Base-by-base conservation (phyloP, 1,140 invertebrate genomes). In the Drosophila gunungcola region DNA sequence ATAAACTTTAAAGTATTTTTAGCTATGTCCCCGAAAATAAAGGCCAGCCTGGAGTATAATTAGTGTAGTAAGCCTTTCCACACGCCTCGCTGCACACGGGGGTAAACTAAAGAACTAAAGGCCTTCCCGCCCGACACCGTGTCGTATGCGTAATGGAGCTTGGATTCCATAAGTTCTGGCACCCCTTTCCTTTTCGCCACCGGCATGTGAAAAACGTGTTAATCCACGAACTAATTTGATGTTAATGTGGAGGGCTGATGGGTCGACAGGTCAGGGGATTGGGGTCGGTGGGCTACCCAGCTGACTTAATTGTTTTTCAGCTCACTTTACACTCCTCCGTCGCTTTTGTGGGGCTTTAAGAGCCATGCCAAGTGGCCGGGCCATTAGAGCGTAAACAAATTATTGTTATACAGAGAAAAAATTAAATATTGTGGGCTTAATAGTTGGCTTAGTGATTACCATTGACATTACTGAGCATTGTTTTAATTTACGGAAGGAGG, bases 161-260 rank as follows among this genome's bases (percentile, higher is more conserved):
- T 11, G 38, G 52, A 29, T 27, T 51, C 53, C 45, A 32, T 6
- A 13, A 56, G 45, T 32, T 56, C n/a, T 34, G 4, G 16, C 41
- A 36, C 3, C 11, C 49, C 7, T 38, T 21, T n/a, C 4, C 41
- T 32, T 21, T 41, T 43, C 21, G 64, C 39, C 43, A 72, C 32
- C 51, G 61, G 74, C 61, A 73, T 82, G 79, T 63, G 55, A 82
- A 82, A 78, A 78, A 78, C 79, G 79, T 82, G 79, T 82, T 82
- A 82, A 82, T 82, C 79, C 79, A 68, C 74, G 65, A 82, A 82
- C 79, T 82, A 82, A 82, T 82, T 82, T 82, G 73, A 82, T 65
- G 68, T 82, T 82, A 81, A 82, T 81, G 79, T 82, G 57, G 49
- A 49, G 48, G 73, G 53, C 42, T 39, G 51, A 60, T 60, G 58